Evolutionary conservation across 2,113 vertebrate genomes (phyloP).

Genomic region (Rattus rattus): DNA sequence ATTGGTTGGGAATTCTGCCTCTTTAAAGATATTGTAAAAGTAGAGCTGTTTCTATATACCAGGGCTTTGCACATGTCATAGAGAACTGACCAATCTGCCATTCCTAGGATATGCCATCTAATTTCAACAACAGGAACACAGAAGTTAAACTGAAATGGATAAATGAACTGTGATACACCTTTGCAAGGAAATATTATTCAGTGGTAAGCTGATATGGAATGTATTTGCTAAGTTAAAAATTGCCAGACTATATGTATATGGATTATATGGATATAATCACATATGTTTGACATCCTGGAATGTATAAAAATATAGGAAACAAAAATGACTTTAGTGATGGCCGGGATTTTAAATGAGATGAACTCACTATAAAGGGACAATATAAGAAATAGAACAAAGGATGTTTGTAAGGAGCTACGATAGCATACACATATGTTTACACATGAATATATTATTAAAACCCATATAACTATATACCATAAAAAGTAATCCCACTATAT

Average conservation of each 20-base stretch:
- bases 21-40: neutral
- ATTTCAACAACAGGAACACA: neutral
- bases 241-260: neutral
- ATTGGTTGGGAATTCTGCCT: neutral
- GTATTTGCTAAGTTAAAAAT: neutral
- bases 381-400: neutral
- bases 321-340: neutral
- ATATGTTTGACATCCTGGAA: neutral
- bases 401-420: neutral
- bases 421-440: neutral
- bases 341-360: neutral
- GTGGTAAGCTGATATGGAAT: neutral
- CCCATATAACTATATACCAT: neutral
- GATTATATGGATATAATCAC: neutral
- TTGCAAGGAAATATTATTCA: neutral
- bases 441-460: conserved; percentile 12
- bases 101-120: neutral
- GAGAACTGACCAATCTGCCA: neutral
- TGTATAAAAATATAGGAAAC: neutral
- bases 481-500: conserved; percentile 27
- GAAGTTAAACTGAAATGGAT: neutral
- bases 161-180: neutral
- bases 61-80: neutral
- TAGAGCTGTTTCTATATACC: conserved; percentile 9
- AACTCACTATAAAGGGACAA: neutral